These are phyloP conservation scores for Siniperca undulata DNA, from an alignment of 2,797 vertebrate species.

Conservation along the genomic window DNA sequence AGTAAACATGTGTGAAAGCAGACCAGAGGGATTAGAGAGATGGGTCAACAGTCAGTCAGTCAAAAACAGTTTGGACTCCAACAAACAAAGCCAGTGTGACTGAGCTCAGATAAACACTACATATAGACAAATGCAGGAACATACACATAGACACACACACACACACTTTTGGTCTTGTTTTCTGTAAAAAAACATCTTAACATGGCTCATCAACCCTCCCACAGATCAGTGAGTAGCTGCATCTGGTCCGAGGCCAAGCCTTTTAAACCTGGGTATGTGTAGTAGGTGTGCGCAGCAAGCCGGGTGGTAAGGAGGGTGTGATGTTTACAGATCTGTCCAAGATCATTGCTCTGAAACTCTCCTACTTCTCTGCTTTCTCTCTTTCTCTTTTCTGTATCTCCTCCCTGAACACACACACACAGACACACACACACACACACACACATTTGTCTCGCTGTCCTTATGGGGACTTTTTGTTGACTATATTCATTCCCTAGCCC, in stretches of 20 bases:
- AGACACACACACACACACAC: neutral
- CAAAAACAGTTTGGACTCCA: neutral
- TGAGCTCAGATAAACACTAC: neutral
- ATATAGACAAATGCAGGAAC: neutral
- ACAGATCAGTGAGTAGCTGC: conserved; percentile 35
- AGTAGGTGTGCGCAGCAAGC: conserved; percentile 15
- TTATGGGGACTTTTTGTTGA: neutral
- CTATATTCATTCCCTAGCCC: neutral
- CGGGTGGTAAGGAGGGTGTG: conserved; percentile 38
- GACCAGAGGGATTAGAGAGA: neutral
- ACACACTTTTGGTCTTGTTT: neutral
- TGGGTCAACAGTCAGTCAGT: neutral
- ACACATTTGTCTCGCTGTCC: too few species aligned
- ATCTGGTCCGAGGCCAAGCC: conserved; percentile 17
- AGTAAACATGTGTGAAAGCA: conserved; percentile 6
- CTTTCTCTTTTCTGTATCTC: neutral
- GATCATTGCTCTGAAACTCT: conserved; percentile 15
- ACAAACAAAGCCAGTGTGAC: neutral
- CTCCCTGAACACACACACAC: neutral
- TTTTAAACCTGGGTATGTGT: conserved; percentile 6
- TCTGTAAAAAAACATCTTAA: neutral
- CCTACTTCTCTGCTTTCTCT: conserved; percentile 2
- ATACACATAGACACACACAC: neutral
- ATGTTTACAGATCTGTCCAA: conserved; percentile 44
- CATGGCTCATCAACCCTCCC: conserved; percentile 19